Percentiles rank a stretch among this genome's conserved stretches.
phyloP scores from a whole-genome alignment of 2,888 invertebrate genomes.

The Drosophila phalerata region DNA sequence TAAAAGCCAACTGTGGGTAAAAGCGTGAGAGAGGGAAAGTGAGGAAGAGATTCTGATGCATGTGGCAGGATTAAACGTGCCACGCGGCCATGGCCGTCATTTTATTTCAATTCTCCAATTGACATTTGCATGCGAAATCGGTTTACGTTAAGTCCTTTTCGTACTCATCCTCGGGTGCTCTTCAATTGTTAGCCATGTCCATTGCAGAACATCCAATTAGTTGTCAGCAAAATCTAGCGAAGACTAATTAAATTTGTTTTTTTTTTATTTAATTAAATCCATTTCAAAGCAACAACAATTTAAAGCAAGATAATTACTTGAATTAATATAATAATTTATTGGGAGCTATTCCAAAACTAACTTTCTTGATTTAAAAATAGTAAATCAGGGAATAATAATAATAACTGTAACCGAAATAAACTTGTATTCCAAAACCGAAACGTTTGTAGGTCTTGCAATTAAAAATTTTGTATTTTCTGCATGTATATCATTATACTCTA shows the following conservation, averaged over 20 bases:
- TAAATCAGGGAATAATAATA: too few species aligned
- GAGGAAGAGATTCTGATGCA: background rate
- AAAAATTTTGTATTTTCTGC: too few species aligned
- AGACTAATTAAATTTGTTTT: conserved; percentile 28
- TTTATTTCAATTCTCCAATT: conserved; percentile 12
- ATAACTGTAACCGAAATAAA: too few species aligned
- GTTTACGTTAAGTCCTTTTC: background rate
- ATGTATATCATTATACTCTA: too few species aligned
- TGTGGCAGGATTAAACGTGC: conserved; percentile 42
- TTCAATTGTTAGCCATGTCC: background rate
- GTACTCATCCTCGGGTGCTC: background rate
- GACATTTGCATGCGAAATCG: conserved; percentile 31
- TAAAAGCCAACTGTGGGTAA: conserved; percentile 6
- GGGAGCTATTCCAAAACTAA: too few species aligned
- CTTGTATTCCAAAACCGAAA: too few species aligned
- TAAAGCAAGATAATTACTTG: background rate
- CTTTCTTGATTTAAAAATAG: too few species aligned
- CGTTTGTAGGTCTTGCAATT: too few species aligned
- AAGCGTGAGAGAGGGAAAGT: background rate
- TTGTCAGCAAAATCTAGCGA: background rate
- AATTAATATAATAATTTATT: background rate
- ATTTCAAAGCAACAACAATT: background rate
- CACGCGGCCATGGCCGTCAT: conserved; percentile 43
- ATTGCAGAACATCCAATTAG: conserved; percentile 16
- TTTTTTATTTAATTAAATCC: conserved; percentile 13